phyloP scores from a whole-genome alignment of 2,797 vertebrate genomes.

The Notoglanidium macrostoma region DNA sequence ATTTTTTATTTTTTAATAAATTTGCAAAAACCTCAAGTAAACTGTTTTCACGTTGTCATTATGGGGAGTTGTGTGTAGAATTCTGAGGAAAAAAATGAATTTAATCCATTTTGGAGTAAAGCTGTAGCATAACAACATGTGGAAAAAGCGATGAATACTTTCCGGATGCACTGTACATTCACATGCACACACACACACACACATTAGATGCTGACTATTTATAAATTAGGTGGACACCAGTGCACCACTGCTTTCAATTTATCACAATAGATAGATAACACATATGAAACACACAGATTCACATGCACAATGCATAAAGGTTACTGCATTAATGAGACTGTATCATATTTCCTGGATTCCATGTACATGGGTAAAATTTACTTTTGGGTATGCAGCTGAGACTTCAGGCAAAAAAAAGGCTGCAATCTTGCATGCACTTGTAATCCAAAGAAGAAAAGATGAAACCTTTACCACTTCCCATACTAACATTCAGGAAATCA shows the following conservation, averaged over 20 bases:
- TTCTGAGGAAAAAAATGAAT: too few relatives aligned
- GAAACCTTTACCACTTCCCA: neutral
- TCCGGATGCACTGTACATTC: too few relatives aligned
- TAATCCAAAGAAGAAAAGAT: neutral
- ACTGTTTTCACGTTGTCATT: too few relatives aligned
- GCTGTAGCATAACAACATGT: too few relatives aligned
- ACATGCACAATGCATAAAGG: too few relatives aligned
- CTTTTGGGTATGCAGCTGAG: neutral
- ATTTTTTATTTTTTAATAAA: too few relatives aligned
- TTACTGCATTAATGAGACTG: neutral
- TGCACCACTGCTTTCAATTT: neutral
- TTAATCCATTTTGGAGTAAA: too few relatives aligned
- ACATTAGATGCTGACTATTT: neutral
- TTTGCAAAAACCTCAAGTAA: too few relatives aligned
- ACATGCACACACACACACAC: too few relatives aligned
- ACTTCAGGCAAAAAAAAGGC: neutral
- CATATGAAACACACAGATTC: neutral
- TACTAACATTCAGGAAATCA: neutral
- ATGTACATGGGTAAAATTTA: conserved; percentile 1
- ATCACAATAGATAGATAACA: neutral
- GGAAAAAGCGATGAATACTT: too few relatives aligned
- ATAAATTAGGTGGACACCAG: neutral
- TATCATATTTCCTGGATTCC: neutral
- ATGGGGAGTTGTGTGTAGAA: too few relatives aligned
- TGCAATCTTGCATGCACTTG: neutral